Conservation (phyloP, 2,797 vertebrate genomes). For the Tolypeutes matacus region DNA sequence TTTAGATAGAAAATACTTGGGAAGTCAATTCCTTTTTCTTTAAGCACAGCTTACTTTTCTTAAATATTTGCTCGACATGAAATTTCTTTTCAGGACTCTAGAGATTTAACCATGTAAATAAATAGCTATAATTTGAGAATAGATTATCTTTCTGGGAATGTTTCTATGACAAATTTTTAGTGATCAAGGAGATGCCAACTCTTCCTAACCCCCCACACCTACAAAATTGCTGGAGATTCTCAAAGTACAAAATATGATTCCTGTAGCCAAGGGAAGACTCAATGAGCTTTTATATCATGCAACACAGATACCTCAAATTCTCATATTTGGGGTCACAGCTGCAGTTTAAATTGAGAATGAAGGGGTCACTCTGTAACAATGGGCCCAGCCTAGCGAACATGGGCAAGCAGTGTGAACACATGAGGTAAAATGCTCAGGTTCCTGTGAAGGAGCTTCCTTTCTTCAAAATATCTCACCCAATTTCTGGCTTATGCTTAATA, state of each 20-base stretch:
- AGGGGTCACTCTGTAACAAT: not conserved
- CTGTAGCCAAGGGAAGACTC: not conserved
- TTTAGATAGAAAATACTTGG: constrained; percentile 55
- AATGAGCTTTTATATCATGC: constrained; percentile 13
- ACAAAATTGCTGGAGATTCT: not conserved
- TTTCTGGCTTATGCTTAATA: not conserved
- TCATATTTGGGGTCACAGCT: constrained; percentile 6
- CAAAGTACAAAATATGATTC: constrained; percentile 1
- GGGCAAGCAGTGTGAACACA: not conserved
- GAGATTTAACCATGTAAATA: constrained; percentile 47
- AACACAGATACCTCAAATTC: not conserved
- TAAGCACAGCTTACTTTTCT: constrained; percentile 27
- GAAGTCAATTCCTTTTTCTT: constrained; percentile 52
- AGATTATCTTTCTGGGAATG: constrained; percentile 23
- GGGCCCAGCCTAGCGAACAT: not conserved
- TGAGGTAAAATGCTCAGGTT: not conserved
- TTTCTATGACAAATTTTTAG: not conserved
- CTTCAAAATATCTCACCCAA: not conserved
- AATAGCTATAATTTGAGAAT: constrained; percentile 26
- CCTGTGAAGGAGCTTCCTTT: not conserved
- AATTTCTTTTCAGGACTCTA: not conserved
- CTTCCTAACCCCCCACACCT: not conserved
- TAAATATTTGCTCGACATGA: constrained; percentile 48
- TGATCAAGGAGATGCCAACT: not conserved
- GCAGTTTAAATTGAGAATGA: no score